phyloP scores from a whole-genome alignment of 2,113 vertebrate genomes.

The Tursiops truncatus region DNA sequence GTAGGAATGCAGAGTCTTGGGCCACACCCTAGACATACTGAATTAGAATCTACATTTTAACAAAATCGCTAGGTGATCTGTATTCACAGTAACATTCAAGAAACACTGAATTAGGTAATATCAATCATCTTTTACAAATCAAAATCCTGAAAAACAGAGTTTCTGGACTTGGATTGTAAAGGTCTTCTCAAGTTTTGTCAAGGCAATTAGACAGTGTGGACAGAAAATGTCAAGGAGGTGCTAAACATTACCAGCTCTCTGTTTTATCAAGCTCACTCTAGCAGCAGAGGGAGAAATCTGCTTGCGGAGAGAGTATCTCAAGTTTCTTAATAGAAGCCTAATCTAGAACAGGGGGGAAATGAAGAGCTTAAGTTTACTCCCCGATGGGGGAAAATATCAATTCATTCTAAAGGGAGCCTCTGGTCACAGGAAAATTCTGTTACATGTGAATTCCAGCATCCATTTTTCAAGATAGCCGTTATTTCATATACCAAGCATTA shows the following conservation, averaged over 20 bases:
- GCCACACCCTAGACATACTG: background rate
- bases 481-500: conserved; percentile 77
- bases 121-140: background rate
- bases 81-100: background rate
- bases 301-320: background rate
- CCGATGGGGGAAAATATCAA: conserved; percentile 9
- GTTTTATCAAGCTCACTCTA: background rate
- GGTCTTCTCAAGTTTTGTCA: background rate
- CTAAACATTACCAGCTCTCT: background rate
- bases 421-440: conserved; percentile 63
- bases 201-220: background rate
- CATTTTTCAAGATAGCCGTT: conserved; percentile 78
- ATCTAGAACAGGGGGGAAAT: conserved; percentile 25
- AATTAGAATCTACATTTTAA: background rate
- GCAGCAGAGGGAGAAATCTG: background rate
- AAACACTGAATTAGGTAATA: background rate
- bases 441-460: conserved; percentile 60
- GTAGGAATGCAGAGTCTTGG: background rate
- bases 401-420: conserved; percentile 60
- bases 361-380: background rate
- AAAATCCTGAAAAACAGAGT: background rate
- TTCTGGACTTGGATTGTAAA: background rate
- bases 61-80: background rate
- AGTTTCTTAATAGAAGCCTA: conserved; percentile 19
- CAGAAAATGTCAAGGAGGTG: background rate